Percentiles rank a stretch among this genome's conserved stretches.
Conservation (phyloP, 2,888 invertebrate species). For the Latrodectus elegans region DNA sequence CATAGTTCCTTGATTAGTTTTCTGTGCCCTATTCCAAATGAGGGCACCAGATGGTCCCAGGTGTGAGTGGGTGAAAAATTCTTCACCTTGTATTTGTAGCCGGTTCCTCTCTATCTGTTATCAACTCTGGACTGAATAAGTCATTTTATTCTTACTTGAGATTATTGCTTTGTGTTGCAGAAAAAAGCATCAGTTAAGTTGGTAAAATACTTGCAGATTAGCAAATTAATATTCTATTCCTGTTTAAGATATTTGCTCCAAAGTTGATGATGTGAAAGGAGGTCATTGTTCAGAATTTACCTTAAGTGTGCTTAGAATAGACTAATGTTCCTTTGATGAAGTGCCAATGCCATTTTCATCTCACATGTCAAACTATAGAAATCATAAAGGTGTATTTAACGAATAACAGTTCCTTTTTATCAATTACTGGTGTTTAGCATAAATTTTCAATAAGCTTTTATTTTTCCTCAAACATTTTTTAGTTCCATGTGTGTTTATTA, state of each 20-base stretch:
- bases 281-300: constrained; percentile 18
- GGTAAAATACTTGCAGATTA: background rate
- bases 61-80: constrained; percentile 31
- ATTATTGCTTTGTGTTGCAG: too few species aligned
- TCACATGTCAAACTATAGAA: background rate
- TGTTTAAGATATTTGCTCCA: background rate
- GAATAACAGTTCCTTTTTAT: too few species aligned
- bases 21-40: constrained; percentile 32
- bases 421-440: too few species aligned
- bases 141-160: background rate
- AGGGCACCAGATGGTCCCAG: constrained; percentile 59
- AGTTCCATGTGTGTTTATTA: too few species aligned
- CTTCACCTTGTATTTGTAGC: constrained; percentile 7
- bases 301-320: constrained; percentile 30
- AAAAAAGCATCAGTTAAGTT: background rate
- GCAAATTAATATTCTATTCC: background rate
- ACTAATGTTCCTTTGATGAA: constrained; percentile 54
- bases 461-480: too few species aligned
- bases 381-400: too few species aligned
- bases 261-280: constrained; percentile 30
- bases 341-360: constrained; percentile 50
- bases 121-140: background rate
- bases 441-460: too few species aligned
- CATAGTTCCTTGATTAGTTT: constrained; percentile 51
- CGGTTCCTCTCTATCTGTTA: constrained; percentile 30